Evolutionary conservation across 2,113 vertebrate species (phyloP).

Genomic region (Spheniscus mendiculus): DNA sequence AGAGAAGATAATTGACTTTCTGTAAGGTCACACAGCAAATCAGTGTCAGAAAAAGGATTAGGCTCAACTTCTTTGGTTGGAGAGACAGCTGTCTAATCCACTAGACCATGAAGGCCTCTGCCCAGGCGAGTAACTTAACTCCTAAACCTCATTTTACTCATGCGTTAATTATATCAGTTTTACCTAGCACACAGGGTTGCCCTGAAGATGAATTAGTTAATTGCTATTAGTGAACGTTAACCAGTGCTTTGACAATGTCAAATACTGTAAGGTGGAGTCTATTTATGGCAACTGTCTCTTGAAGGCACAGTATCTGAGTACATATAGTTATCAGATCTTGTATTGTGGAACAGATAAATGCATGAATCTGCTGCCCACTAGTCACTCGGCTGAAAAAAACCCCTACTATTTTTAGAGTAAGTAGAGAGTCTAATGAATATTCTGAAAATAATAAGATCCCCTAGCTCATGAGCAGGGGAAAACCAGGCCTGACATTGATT

Average conservation of each 20-base stretch:
- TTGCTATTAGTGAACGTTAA: not conserved
- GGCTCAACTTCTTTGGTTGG: constrained; percentile 38
- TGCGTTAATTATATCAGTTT: constrained; percentile 49
- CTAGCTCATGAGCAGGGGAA: not conserved
- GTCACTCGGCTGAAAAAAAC: not conserved
- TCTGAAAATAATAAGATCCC: constrained; percentile 20
- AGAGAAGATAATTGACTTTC: constrained; percentile 70
- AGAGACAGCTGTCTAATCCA: constrained; percentile 64
- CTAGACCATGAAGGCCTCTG: constrained; percentile 36
- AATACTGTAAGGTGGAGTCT: not conserved
- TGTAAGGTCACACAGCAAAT: constrained; percentile 31
- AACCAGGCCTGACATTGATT: not conserved
- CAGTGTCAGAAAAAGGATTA: constrained; percentile 63
- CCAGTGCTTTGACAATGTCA: not conserved
- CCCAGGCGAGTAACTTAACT: constrained; percentile 56
- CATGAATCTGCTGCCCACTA: not conserved
- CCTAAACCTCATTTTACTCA: constrained; percentile 58
- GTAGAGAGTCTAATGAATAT: constrained; percentile 11
- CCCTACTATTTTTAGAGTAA: not conserved
- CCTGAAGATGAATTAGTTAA: constrained; percentile 42
- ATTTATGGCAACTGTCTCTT: not conserved
- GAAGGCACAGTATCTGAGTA: not conserved
- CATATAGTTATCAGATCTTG: not conserved
- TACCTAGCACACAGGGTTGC: not conserved
- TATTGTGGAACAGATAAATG: not conserved